Evolutionary conservation across 2,888 invertebrate species (phyloP), one percentile per base, ranked within the genome.

Genomic region (Trichogramma evanescens): DNA sequence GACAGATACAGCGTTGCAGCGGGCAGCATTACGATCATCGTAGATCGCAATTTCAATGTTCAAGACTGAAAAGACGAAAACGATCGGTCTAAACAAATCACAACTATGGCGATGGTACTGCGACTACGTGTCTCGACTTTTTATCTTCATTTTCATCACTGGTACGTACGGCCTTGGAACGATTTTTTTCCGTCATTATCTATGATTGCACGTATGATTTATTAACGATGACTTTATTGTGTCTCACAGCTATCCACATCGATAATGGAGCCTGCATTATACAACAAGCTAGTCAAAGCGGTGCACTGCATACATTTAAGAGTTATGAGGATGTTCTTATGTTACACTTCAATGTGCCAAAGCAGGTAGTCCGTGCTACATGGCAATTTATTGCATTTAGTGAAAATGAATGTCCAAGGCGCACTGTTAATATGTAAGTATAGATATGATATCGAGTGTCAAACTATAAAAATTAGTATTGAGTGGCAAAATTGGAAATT

Each of bases 341-440:
- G 48, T 81, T 81, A 66, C 80, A 81, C 67, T 81, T 77, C 63
- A 75, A 74, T 59, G 77, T 81, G 54, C 81, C 81, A 44, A 74
- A 73, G 60, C 80, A 81, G 65, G 77, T 79, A 2, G 69, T 75
- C n/a, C 70, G 77, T 61, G 81, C 79, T 26, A 81, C 80, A 13
- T 81, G 81, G 79, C 80, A 81, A 64, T 81, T 81, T 71, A 79
- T 80, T 26, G 80, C 80, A 44, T 80, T 80, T 66, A 79, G 78
- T 77, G 80, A 81, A 67, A 72, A 73, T 60, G 70, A 73, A 48
- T 81, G 81, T 65, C 71, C 76, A 40, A 68, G 76, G 8, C 71
- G 78, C 66, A 72, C 76, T 65, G 80, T 81, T 43, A 74, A 79
- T 66, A 77, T 81, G 80, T 80, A 68, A 72, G 74, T 70, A 45